phyloP scores from a whole-genome alignment of 2,888 invertebrate genomes.

The Dryadula phaetusa region DNA sequence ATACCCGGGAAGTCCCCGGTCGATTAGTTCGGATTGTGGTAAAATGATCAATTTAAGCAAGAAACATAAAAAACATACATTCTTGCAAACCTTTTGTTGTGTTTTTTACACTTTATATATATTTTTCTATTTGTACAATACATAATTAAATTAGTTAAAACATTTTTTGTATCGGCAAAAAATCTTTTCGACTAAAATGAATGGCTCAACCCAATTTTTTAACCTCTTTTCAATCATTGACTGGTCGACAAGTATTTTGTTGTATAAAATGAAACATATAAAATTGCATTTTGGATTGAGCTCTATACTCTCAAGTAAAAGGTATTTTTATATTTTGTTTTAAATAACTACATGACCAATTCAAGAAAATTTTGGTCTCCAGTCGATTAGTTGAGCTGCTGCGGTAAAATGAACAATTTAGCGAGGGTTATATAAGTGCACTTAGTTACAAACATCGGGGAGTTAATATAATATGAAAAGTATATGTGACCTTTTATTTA shows the following conservation, averaged over 20 bases:
- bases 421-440: conserved; percentile 4
- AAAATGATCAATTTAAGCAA: conserved; percentile 44
- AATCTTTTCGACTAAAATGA: too few relatives aligned
- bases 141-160: too few relatives aligned
- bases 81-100: conserved; percentile 36
- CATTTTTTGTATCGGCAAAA: too few relatives aligned
- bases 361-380: conserved; percentile 11
- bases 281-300: too few relatives aligned
- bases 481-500: conserved; percentile 5
- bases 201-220: too few relatives aligned
- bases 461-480: conserved; percentile 8
- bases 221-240: too few relatives aligned
- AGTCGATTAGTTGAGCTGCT: conserved; percentile 17
- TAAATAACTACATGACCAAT: neutral
- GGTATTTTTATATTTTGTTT: conserved; percentile 1
- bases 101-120: neutral
- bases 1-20: conserved; percentile 42
- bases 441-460: conserved; percentile 10
- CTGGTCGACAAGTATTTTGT: too few relatives aligned
- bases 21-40: conserved; percentile 43
- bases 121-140: neutral
- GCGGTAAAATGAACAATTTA: conserved; percentile 12
- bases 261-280: too few relatives aligned
- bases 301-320: too few relatives aligned
- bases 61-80: conserved; percentile 38